These are phyloP conservation scores for Bergia sp. DNA, from an alignment of 92 coral and sea anemone genomes.

Conservation along the genomic window DNA sequence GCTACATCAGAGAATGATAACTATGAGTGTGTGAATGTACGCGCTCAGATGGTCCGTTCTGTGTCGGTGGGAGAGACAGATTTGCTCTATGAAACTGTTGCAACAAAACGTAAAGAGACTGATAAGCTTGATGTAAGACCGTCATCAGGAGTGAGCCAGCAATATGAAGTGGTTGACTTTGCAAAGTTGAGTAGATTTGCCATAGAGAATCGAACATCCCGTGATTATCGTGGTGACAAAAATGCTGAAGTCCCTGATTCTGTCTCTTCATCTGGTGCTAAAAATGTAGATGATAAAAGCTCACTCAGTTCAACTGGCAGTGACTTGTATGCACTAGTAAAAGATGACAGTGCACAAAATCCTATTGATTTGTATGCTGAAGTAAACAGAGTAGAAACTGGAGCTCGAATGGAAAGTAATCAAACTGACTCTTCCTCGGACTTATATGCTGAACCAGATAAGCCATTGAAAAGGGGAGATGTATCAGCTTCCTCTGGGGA, in stretches of 20 bases:
- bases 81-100: conserved; percentile 28
- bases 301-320: neutral
- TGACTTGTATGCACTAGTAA: conserved; percentile 17
- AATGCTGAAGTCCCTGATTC: conserved; percentile 11
- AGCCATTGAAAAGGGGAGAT: neutral
- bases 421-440: neutral
- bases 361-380: conserved; percentile 27
- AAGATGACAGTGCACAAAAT: neutral
- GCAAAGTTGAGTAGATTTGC: conserved; percentile 12
- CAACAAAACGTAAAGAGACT: neutral
- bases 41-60: neutral
- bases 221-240: neutral
- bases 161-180: conserved; percentile 39
- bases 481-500: neutral
- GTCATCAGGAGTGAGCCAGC: conserved; percentile 13
- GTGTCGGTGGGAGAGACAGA: conserved; percentile 8
- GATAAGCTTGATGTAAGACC: neutral
- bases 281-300: neutral
- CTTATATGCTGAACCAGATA: conserved; percentile 18
- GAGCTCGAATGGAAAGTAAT: neutral
- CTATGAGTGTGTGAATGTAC: conserved; percentile 15
- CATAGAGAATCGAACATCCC: neutral
- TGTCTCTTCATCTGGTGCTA: neutral
- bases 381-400: conserved; percentile 4
- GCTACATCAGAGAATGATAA: neutral